Base-by-base conservation (phyloP, 2,797 vertebrate species). In the Pangasius larnaudii region DNA sequence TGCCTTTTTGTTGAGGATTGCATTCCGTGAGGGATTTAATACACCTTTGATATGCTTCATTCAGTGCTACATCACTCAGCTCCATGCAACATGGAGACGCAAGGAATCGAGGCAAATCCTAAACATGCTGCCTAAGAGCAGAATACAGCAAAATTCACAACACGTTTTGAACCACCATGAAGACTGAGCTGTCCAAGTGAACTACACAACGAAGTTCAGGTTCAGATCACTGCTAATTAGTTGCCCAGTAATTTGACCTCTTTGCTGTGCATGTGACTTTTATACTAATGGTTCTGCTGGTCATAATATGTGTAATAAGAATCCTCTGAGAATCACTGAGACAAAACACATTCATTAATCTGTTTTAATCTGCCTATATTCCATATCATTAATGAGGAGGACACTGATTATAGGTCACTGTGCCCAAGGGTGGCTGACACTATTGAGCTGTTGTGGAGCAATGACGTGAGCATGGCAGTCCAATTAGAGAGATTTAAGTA, bases 41-140 rank as follows among this genome's bases (percentile, higher is more conserved):
- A 85, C 88, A 92, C 88, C 8, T 89, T 89, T 92, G 88, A 85
- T 90, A 88, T 83, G 75, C 88, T 90, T 91, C 87, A 82, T 89
- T 77, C 89, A 81, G 84, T 56, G 75, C 86, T 85, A 81, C 77
- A 88, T 89, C 49, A 39, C 30, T 85, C 80, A 51, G 61, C 82
- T 74, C 67, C 72, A 22, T 58, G 71, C 51, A 72, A 72, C 27
- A 67, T 36, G 81, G 53, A 88, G 71, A 74, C 22, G 4, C 74
- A 53, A 61, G 39, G 85, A 79, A 65, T 85, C 18, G 33, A 33
- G 42, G 67, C n/a, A 74, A 74, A 86, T 84, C 88, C 30, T 51
- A 51, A 67, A 83, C 80, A 49, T 65, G 9, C 39, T 65, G 59
- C 22, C 39, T 46, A 82, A 46, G 5, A 46, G 8, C 61, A 51